phyloP scores from a whole-genome alignment of 1,140 invertebrate species.

The Drosophila melanogaster region DNA sequence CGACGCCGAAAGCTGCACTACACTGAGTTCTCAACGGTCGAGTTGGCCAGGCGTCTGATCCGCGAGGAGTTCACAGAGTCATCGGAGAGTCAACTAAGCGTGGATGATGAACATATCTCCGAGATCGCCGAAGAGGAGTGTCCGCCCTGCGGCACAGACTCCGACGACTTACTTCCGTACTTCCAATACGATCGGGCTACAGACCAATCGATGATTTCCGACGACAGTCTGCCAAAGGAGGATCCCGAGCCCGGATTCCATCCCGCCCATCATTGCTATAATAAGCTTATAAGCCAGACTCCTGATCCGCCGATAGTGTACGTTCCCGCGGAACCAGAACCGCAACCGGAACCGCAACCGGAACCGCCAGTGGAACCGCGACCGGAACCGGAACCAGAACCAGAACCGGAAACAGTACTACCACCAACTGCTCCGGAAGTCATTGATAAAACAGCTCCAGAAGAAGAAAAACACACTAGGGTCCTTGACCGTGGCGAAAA shows the following conservation, averaged over 20 bases:
- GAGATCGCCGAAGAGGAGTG: constrained; percentile 2
- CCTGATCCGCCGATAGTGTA: too few species aligned
- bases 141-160: not conserved
- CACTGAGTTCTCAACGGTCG: constrained; percentile 26
- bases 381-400: not conserved
- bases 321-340: not conserved
- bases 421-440: not conserved
- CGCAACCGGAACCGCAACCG: too few species aligned
- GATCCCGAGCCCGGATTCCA: constrained; percentile 26
- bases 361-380: too few species aligned
- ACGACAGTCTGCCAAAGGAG: constrained; percentile 6
- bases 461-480: not conserved
- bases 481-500: not conserved
- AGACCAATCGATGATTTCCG: not conserved
- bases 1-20: constrained; percentile 35
- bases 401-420: not conserved
- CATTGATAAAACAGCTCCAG: too few species aligned
- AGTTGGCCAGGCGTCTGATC: constrained; percentile 34
- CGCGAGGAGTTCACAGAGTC: constrained; percentile 17
- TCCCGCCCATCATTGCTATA: constrained; percentile 8
- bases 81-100: constrained; percentile 1
- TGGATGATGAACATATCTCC: not conserved
- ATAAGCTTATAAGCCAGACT: not conserved
- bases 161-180: not conserved
- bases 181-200: not conserved